These are phyloP conservation scores for Lithobates pipiens DNA, from an alignment of 2,797 vertebrate species.

Conservation along the genomic window DNA sequence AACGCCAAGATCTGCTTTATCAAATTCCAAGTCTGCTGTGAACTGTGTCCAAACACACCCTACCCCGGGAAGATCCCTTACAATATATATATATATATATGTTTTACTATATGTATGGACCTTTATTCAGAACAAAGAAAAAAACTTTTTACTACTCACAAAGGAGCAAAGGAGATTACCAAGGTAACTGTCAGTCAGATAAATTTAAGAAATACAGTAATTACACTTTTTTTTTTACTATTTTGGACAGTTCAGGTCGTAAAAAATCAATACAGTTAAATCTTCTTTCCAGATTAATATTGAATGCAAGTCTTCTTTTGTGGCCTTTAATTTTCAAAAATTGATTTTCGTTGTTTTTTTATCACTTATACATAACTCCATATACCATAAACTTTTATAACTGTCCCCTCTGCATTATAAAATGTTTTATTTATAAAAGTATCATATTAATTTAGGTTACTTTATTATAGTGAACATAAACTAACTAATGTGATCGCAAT, in stretches of 20 bases:
- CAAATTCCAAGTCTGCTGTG: too few species aligned
- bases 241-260: constrained; percentile 72
- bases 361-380: background rate
- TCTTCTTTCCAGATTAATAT: constrained; percentile 71
- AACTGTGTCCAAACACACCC: too few species aligned
- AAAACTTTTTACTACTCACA: background rate
- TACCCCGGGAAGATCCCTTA: too few species aligned
- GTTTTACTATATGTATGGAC: background rate
- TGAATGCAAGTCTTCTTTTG: constrained; percentile 74
- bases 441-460: too few species aligned
- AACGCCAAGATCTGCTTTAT: too few species aligned
- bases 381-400: too few species aligned
- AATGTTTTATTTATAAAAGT: too few species aligned
- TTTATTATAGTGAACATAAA: too few species aligned
- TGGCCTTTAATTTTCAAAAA: constrained; percentile 68
- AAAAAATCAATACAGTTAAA: constrained; percentile 74
- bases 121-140: background rate
- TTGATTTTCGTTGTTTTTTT: constrained; percentile 74
- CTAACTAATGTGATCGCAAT: too few species aligned
- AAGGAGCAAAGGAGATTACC: constrained; percentile 22
- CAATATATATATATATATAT: too few species aligned
- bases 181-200: constrained; percentile 64
- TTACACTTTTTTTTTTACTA: constrained; percentile 70
- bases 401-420: too few species aligned
- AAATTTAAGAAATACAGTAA: constrained; percentile 73